Evolutionary conservation across 2,113 vertebrate genomes (phyloP), one percentile per base, ranked within the genome.

Genomic region (Candoia aspera): DNA sequence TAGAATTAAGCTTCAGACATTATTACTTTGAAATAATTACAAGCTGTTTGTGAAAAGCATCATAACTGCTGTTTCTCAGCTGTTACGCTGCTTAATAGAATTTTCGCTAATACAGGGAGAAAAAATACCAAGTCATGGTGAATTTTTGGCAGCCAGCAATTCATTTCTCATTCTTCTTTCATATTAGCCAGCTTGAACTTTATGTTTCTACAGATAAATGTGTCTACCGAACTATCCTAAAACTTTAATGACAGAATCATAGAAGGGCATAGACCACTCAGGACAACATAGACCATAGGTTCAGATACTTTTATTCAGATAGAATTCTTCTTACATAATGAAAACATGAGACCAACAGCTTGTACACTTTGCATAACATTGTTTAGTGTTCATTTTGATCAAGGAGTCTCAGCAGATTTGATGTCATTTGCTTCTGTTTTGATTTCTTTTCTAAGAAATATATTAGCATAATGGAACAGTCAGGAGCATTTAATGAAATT

Each of bases 371-470:
- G 64, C 42, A 91, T 46, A 91, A 86, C 42, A 49, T 92, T 23
- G 57, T 46, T n/a, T 89, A 89, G 91, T 91, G 92, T 73, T 2
- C 0, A 87, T 93, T 91, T 83, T 94, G 23, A 89, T 54, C 42
- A 94, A 88, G 91, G 93, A 89, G 93, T 96, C 95, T 57, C 94
- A 79, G 13, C 79, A 79, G 93, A 92, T 92, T 58, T 90, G 55
- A 89, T 9, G 90, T 86, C 94, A 92, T 19, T 8, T 17, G 49
- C 93, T 94, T 94, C 84, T 94, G 55, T 91, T 62, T 92, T 94
- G 58, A 88, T 90, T 95, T 85, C 73, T 95, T 94, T 91, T 91
- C 58, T 94, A 86, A 91, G 91, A 92, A 53, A 91, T 49, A 79
- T 29, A 84, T 94, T 95, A 92, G 4, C 60, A 93, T 93, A 93